Base-by-base conservation (phyloP, 2,113 vertebrate species). In the Bambusicola thoracicus region DNA sequence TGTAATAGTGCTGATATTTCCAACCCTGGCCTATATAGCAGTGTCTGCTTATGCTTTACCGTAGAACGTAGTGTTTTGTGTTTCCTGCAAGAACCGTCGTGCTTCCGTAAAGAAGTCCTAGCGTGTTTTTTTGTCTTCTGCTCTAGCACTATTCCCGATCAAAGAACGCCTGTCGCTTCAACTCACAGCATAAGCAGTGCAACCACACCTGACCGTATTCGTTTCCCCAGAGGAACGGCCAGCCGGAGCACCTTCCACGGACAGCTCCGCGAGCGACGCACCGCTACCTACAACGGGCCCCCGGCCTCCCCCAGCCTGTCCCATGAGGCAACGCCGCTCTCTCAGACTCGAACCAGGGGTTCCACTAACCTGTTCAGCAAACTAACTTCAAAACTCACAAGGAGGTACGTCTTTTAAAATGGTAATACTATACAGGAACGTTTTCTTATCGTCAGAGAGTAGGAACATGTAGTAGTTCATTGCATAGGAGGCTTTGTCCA, bases 221-320 rank as follows among this genome's bases (percentile, higher is more conserved):
- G 99, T 88, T 99, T 99, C 97, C 99, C 99, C 6, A 97, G 99
- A 59, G 99, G 99, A 94, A 99, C 98, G 0, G 98, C 98, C 91
- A 99, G 98, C 87, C 99, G 99, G 77, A 99, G 99, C 98, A 99
- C 99, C 91, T 99, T 99, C 97, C 99, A 99, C 2, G 99, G 99
- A 38, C 99, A 99, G 97, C 98, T 99, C 91, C 96, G 99, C 19
- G 99, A 99, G 93, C 98, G 99, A 20, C 98, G 99, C 83, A 99
- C 99, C 0, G 99, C 99, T 68, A 99, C 99, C 2, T 99, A 99
- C 95, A 99, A 99, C 2, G 99, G 99, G 29, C 99, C 99, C 0
- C 99, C 99, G 4, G 99, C 99, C 82, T 99, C 99, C 1, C 99
- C 99, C 92, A 99, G 99, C 32, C 98, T 99, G 62, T 99, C 99